Evolutionary conservation across 1,140 invertebrate species (phyloP).

Genomic region (Berghia stephanieae): DNA sequence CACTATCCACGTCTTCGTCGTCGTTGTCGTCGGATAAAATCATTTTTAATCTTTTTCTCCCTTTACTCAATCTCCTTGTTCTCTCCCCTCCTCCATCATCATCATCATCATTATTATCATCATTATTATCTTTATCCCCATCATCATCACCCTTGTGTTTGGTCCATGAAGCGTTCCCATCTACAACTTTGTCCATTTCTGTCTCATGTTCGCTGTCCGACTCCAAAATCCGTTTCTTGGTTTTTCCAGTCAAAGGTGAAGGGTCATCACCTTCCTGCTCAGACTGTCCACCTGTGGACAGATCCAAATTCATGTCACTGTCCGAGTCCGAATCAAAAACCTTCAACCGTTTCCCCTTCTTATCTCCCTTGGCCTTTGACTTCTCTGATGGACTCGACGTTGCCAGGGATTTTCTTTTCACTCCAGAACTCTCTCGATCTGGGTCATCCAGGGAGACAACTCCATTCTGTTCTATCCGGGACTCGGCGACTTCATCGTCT

Average conservation of each 20-base stretch:
- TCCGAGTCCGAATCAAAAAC: neutral
- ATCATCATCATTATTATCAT: neutral
- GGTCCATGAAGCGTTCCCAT: neutral
- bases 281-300: neutral
- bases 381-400: no score
- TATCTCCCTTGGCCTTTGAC: neutral
- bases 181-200: neutral
- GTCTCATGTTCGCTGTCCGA: slow-evolving; percentile 34
- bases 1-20: no score
- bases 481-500: slow-evolving; percentile 24
- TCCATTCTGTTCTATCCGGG: neutral
- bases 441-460: neutral
- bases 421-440: neutral
- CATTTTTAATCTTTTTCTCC: no score
- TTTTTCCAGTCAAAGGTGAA: neutral
- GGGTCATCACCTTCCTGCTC: neutral
- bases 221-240: slow-evolving; percentile 3
- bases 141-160: slow-evolving; percentile 3
- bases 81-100: neutral
- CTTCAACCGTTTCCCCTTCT: neutral
- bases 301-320: neutral
- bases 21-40: no score
- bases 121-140: slow-evolving; percentile 8
- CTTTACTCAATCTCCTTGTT: no score
- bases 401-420: no score